These are phyloP conservation scores for Bombus picipes DNA, from an alignment of 1,140 invertebrate species.

Conservation along the genomic window DNA sequence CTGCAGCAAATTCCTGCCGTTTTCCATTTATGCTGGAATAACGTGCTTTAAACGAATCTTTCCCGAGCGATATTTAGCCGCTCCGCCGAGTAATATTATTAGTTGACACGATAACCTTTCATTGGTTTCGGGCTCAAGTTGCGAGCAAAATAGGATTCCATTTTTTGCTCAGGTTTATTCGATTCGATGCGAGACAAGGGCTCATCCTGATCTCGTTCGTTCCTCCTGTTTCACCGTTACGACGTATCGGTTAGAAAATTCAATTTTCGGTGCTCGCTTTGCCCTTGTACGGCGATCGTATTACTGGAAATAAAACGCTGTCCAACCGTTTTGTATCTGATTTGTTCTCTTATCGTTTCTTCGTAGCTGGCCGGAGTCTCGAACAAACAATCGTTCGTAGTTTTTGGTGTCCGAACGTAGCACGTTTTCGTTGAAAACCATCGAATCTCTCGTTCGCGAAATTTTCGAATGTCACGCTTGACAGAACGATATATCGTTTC, in stretches of 20 bases:
- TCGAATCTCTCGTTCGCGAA: neutral
- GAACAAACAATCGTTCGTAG: too few species aligned
- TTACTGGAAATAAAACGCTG: neutral
- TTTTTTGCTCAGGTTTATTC: too few species aligned
- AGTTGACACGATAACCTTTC: neutral
- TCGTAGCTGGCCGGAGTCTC: too few species aligned
- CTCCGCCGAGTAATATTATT: neutral
- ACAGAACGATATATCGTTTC: neutral
- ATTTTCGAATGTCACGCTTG: neutral
- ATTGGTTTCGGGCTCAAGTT: too few species aligned
- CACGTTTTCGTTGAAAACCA: neutral
- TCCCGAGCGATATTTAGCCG: neutral
- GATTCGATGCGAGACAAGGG: too few species aligned
- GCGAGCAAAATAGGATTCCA: too few species aligned
- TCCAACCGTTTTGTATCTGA: neutral
- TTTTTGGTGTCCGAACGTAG: too few species aligned
- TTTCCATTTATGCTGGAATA: constrained; percentile 5
- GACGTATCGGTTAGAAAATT: neutral
- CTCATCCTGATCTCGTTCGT: too few species aligned
- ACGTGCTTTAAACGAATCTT: neutral
- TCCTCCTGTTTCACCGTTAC: too few species aligned
- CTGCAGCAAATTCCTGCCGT: neutral
- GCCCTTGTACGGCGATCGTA: too few species aligned
- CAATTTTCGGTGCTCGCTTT: neutral
- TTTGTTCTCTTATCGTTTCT: neutral